Conservation (phyloP, 1,140 invertebrate genomes). For the Tetramorium alpestre region DNA sequence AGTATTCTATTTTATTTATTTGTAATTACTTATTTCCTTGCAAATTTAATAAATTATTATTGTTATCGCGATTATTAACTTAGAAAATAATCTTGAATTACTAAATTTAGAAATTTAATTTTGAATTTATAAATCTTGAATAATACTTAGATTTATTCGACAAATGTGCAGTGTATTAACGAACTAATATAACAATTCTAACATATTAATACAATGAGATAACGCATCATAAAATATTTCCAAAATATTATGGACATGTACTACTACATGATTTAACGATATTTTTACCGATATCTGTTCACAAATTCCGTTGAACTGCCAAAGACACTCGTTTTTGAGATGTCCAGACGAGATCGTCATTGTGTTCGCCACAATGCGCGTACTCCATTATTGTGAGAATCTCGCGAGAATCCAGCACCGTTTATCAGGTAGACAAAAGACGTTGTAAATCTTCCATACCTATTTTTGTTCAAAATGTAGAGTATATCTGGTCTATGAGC, state of each 20-base stretch:
- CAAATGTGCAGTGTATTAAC: neutral
- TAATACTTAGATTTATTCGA: neutral
- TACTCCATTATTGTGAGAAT: slow-evolving; percentile 59
- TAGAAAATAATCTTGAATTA: neutral
- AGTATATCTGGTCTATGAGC: neutral
- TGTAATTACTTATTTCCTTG: neutral
- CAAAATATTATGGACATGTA: slow-evolving; percentile 5
- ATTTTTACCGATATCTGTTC: slow-evolving; percentile 32
- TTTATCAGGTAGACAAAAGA: slow-evolving; percentile 66
- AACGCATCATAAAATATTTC: too few species aligned
- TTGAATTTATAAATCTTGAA: neutral
- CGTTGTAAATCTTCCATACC: slow-evolving; percentile 7
- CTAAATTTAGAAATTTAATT: too few species aligned
- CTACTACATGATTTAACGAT: slow-evolving; percentile 49
- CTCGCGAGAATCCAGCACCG: slow-evolving; percentile 37
- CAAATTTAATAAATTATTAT: neutral
- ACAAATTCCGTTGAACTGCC: slow-evolving; percentile 59
- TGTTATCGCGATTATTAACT: neutral
- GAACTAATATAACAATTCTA: too few species aligned
- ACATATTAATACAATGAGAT: too few species aligned
- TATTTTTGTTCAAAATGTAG: neutral
- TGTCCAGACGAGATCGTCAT: slow-evolving; percentile 68
- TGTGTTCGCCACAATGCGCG: slow-evolving; percentile 67
- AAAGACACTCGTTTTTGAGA: slow-evolving; percentile 68
- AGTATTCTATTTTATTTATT: neutral